These are phyloP conservation scores for Nycticebus coucang DNA, from an alignment of 2,113 vertebrate genomes.

Conservation along the genomic window DNA sequence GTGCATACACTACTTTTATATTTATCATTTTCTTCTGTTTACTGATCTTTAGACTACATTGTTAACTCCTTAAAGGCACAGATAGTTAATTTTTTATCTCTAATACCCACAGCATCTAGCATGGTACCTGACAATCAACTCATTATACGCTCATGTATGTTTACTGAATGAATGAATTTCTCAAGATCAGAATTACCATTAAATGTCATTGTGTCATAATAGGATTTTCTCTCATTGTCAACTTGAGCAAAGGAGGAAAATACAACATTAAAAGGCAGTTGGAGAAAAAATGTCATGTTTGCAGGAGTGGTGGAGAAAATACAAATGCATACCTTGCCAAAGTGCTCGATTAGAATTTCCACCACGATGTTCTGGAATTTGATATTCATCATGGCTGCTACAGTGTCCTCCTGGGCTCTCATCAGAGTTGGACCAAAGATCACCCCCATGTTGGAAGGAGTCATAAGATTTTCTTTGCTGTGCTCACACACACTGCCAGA, in stretches of 20 bases:
- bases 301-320: not conserved
- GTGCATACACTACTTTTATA: not conserved
- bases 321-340: constrained; percentile 88
- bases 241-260: not conserved
- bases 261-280: not conserved
- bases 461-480: constrained; percentile 95
- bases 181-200: not conserved
- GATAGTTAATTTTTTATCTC: not conserved
- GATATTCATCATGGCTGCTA: constrained; percentile 99
- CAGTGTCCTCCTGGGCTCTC: constrained; percentile 96
- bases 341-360: constrained; percentile 97
- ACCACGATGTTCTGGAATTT: constrained; percentile 99
- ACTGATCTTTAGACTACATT: not conserved
- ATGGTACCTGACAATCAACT: constrained; percentile 37
- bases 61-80: not conserved
- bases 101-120: not conserved
- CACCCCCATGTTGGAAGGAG: constrained; percentile 96
- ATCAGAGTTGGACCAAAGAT: constrained; percentile 97
- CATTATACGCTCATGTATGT: not conserved
- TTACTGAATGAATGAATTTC: constrained; percentile 45
- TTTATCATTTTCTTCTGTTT: not conserved
- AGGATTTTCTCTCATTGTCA: constrained; percentile 17
- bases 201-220: constrained; percentile 24
- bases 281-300: not conserved
- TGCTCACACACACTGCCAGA: constrained; percentile 92